A percentile compares a stretch with the other conserved stretches of the same genome.
phyloP scores from a whole-genome alignment of 2,888 invertebrate genomes.

The Ectropis crepuscularia region DNA sequence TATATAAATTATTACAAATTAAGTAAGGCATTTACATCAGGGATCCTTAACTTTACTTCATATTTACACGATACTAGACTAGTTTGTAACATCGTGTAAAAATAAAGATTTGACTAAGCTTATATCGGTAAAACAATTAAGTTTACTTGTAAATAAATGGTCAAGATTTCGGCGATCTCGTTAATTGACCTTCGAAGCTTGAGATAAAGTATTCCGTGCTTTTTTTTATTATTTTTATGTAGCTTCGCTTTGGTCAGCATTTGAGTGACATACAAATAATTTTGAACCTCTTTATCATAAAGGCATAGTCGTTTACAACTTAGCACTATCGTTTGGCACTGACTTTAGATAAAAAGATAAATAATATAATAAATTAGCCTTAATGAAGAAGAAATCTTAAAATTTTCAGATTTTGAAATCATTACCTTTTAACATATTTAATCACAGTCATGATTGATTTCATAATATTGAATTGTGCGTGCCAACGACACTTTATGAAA shows the following conservation, averaged over 20 bases:
- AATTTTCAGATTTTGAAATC: constrained; percentile 67
- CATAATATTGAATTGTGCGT: constrained; percentile 71
- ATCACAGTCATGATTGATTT: constrained; percentile 81
- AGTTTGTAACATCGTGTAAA: constrained; percentile 79
- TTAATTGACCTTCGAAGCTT: constrained; percentile 72
- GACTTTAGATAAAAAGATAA: constrained; percentile 69
- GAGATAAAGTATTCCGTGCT: constrained; percentile 43
- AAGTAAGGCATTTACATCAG: constrained; percentile 85
- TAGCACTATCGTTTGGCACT: constrained; percentile 82
- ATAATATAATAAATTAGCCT: constrained; percentile 69
- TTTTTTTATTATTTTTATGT: constrained; percentile 33
- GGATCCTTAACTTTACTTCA: constrained; percentile 79
- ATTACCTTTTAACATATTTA: constrained; percentile 68
- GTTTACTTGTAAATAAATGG: constrained; percentile 80
- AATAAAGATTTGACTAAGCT: constrained; percentile 82
- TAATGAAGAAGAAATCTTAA: constrained; percentile 65
- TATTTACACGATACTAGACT: constrained; percentile 79
- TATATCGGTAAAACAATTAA: constrained; percentile 82
- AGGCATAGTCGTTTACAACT: constrained; percentile 78
- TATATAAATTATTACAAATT: constrained; percentile 85
- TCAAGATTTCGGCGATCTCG: constrained; percentile 84
- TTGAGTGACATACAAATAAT: constrained; percentile 64
- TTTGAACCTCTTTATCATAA: constrained; percentile 73
- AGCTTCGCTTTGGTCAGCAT: constrained; percentile 75
- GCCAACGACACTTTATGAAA: constrained; percentile 74